Base-by-base conservation (phyloP, 2,888 invertebrate genomes). In the Polyommatus icarus region DNA sequence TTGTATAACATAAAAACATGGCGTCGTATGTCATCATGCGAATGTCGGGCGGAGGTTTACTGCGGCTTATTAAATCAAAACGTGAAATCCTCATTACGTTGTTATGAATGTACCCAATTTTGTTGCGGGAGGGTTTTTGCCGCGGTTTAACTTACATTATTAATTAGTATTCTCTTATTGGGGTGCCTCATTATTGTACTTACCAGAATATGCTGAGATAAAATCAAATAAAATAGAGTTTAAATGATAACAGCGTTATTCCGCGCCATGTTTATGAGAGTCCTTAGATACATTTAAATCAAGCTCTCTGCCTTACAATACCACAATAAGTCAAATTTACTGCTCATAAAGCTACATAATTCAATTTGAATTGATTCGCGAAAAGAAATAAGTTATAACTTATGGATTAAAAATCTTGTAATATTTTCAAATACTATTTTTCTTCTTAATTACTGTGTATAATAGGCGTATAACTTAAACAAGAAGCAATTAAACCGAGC, bases 41-140 rank as follows among this genome's bases (percentile, higher is more conserved):
- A 67, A 67, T 15, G 12, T 1, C 0, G 61, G 20, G 24, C 15
- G 67, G 67, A 29, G 67, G 29, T 67, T 67, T 67, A 67, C 20
- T 61, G 67, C 5, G 67, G 67, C 15, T 67, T 67, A 67, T 61
- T 61, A 61, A 61, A 61, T 61, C 61, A 61, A 61, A 61, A 61
- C 4, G 61, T 61, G 61, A 61, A 61, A 59, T n/a, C 7, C 59
- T 61, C 24, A 67, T 67, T 24, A 67, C 12, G 29, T 29, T 59
- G 20, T 20, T 10, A 24, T 67, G 61, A 24, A 67, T 67, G 61
- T 24, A 15, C 24, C 24, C 12, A 12, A 24, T 67, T 67, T 67
- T 12, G 24, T 4, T 10, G 24, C 4, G 61, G 10, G 3, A 15
- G 61, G 8, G 8, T 3, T 20, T 12, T 24, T 67, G 12, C 12